Conservation (phyloP, 2,797 vertebrate species). For the Trichosurus vulpecula region DNA sequence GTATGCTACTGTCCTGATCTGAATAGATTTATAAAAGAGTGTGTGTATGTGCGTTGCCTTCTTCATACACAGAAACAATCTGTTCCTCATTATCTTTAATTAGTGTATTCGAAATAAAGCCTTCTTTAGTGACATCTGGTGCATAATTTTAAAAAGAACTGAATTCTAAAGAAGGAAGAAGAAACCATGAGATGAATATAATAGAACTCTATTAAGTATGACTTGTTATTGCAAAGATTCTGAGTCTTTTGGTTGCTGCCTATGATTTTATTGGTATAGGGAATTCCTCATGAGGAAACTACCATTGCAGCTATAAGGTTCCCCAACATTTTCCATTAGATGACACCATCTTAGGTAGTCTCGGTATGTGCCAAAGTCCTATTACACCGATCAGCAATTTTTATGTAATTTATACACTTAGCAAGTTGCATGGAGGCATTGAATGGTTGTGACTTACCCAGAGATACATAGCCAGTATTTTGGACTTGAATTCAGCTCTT, state of each 20-base stretch:
- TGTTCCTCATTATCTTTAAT: slow-evolving; percentile 51
- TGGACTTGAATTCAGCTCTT: neutral
- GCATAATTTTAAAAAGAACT: slow-evolving; percentile 35
- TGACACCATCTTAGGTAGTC: neutral
- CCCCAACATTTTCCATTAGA: neutral
- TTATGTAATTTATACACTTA: neutral
- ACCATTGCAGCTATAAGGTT: neutral
- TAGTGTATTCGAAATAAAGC: slow-evolving; percentile 43
- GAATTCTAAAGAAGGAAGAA: slow-evolving; percentile 24
- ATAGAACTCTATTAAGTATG: too few relatives aligned
- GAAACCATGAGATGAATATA: neutral
- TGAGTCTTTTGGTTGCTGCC: neutral
- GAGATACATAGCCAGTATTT: neutral
- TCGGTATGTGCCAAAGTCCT: neutral
- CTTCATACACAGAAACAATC: neutral
- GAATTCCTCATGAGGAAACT: neutral
- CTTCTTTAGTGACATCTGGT: slow-evolving; percentile 61
- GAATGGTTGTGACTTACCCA: neutral
- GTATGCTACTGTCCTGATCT: neutral
- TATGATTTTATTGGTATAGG: neutral
- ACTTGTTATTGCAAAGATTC: accelerated
- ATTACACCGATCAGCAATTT: neutral
- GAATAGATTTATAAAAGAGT: neutral
- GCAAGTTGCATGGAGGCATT: neutral
- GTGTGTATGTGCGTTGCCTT: neutral